phyloP scores from a whole-genome alignment of 2,797 vertebrate genomes.

The Nannoperca australis region DNA sequence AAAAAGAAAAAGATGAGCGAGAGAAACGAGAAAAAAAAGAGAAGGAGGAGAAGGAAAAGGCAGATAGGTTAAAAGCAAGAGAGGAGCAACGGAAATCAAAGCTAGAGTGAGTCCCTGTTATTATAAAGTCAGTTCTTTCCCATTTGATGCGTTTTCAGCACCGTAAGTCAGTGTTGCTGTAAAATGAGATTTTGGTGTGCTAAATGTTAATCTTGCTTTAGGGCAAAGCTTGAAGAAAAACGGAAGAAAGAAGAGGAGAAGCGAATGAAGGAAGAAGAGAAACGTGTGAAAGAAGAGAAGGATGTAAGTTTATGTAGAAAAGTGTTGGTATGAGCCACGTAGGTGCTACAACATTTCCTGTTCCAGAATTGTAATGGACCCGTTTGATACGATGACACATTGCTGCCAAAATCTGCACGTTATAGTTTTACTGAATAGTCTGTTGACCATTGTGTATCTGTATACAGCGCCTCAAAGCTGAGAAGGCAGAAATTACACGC shows the following conservation, averaged over 20 bases:
- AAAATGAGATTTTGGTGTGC: background rate
- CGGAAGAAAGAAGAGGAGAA: slow-evolving; percentile 97
- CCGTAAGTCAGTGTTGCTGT: background rate
- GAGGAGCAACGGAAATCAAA: slow-evolving; percentile 94
- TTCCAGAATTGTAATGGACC: background rate
- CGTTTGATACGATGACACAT: no score
- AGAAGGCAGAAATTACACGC: slow-evolving; percentile 95
- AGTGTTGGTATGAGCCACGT: background rate
- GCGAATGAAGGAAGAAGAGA: slow-evolving; percentile 93
- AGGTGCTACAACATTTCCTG: background rate
- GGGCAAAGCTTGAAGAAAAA: slow-evolving; percentile 96
- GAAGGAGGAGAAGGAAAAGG: slow-evolving; percentile 93
- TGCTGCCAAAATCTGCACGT: no score
- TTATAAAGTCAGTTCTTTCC: background rate
- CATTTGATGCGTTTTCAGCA: background rate
- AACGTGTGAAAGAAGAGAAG: slow-evolving; percentile 93
- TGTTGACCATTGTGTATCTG: slow-evolving; percentile 1
- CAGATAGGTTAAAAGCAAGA: slow-evolving; percentile 92
- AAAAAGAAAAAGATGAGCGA: slow-evolving; percentile 90
- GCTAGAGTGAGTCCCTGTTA: slow-evolving; percentile 88
- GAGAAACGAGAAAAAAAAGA: slow-evolving; percentile 92
- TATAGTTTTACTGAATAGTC: background rate
- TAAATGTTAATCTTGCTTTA: slow-evolving; percentile 58
- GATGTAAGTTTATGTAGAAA: slow-evolving; percentile 84
- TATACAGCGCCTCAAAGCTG: slow-evolving; percentile 92